Percentiles rank a stretch among this genome's conserved stretches.
phyloP scores from a whole-genome alignment of 2,113 vertebrate genomes.

The Rhegmatorhina hoffmannsi region DNA sequence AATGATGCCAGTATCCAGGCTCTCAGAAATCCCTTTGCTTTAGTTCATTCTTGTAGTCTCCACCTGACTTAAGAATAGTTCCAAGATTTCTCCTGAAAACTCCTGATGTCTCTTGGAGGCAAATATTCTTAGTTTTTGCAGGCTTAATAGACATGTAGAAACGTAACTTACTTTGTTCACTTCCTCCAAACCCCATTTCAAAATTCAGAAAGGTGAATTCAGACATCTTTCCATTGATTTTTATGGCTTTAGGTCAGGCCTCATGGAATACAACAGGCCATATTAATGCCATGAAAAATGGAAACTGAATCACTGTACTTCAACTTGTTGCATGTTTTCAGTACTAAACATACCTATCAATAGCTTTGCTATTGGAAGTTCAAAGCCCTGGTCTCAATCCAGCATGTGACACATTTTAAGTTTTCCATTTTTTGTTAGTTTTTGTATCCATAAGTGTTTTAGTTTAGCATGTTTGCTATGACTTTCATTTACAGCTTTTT shows the following conservation, averaged over 20 bases:
- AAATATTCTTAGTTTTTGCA: background rate
- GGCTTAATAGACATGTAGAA: background rate
- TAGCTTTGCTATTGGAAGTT: slow-evolving; percentile 9
- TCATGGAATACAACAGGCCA: slow-evolving; percentile 22
- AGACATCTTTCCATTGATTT: slow-evolving; percentile 33
- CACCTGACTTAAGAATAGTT: background rate
- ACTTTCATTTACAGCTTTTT: slow-evolving; percentile 90
- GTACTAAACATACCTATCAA: background rate
- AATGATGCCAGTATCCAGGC: background rate
- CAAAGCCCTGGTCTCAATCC: background rate
- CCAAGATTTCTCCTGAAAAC: background rate
- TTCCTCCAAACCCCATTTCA: background rate
- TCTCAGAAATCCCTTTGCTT: background rate
- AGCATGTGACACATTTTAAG: slow-evolving; percentile 13
- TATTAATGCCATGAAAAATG: background rate
- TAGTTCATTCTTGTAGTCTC: background rate
- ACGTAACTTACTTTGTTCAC: background rate
- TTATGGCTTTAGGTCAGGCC: background rate
- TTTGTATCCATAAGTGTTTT: slow-evolving; percentile 71
- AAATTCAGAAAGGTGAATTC: background rate
- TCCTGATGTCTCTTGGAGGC: background rate
- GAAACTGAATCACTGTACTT: background rate
- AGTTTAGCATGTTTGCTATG: slow-evolving; percentile 74
- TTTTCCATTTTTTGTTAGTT: slow-evolving; percentile 47
- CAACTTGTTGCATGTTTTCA: slow-evolving; percentile 3